These are phyloP conservation scores for Anodontia alba DNA, from an alignment of 2,888 invertebrate genomes.

Conservation along the genomic window DNA sequence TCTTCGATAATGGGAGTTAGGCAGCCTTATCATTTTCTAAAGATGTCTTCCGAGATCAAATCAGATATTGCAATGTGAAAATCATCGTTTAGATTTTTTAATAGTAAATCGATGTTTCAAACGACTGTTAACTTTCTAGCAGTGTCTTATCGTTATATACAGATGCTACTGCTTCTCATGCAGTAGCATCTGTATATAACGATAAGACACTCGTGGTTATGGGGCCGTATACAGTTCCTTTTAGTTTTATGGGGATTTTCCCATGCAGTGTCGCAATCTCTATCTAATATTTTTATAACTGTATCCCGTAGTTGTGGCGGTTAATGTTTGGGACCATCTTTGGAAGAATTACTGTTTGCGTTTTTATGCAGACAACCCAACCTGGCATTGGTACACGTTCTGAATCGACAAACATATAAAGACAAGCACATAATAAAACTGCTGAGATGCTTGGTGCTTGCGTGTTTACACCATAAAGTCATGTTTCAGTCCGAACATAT, in stretches of 20 bases:
- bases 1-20: not conserved
- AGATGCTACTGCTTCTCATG: not conserved
- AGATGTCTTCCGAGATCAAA: not conserved
- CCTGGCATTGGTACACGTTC: not conserved
- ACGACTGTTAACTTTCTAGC: not conserved
- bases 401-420: not conserved
- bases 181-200: too few relatives aligned
- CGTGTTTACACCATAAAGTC: not conserved
- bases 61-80: not conserved
- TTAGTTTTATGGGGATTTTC: not conserved
- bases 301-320: not conserved
- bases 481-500: not conserved
- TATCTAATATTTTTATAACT: not conserved
- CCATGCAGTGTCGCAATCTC: not conserved
- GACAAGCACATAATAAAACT: not conserved
- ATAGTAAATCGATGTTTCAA: not conserved
- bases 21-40: not conserved
- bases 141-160: too few relatives aligned
- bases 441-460: not conserved
- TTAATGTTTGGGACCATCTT: not conserved
- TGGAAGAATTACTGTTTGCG: conserved; percentile 1
- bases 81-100: not conserved
- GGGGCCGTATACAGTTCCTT: not conserved
- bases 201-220: too few relatives aligned
- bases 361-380: too few relatives aligned